Conservation (phyloP, 2,888 invertebrate genomes). For the Philonicus albiceps region DNA sequence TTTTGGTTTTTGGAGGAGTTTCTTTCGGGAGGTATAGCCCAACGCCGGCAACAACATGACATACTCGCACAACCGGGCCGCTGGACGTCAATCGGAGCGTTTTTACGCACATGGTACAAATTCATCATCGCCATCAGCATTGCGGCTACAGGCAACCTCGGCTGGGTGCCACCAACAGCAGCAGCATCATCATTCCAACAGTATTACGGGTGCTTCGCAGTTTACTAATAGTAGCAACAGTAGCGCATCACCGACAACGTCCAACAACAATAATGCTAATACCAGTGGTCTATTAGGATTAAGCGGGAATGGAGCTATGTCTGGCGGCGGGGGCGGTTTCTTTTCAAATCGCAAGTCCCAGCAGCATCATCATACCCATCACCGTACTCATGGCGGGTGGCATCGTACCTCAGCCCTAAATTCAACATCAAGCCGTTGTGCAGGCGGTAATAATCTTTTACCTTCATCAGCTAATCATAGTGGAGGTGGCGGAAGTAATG, state of each 20-base stretch:
- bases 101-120: constrained; percentile 48
- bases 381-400: constrained; percentile 51
- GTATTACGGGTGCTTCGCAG: constrained; percentile 31
- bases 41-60: constrained; percentile 55
- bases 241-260: background rate
- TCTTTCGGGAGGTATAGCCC: background rate
- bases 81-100: constrained; percentile 46
- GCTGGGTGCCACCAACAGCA: constrained; percentile 25
- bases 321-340: constrained; percentile 52
- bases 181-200: constrained; percentile 27
- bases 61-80: constrained; percentile 62
- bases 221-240: background rate
- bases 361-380: constrained; percentile 49
- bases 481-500: background rate
- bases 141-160: background rate
- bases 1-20: background rate
- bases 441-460: constrained; percentile 43
- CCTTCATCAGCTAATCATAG: constrained; percentile 26
- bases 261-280: background rate
- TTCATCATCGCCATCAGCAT: constrained; percentile 38
- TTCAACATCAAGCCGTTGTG: constrained; percentile 36
- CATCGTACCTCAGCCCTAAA: constrained; percentile 50
- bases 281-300: constrained; percentile 1
- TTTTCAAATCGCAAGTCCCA: constrained; percentile 54
- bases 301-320: constrained; percentile 39